Conservation (phyloP, 2,888 invertebrate genomes). For the Cataglyphis albicans region DNA sequence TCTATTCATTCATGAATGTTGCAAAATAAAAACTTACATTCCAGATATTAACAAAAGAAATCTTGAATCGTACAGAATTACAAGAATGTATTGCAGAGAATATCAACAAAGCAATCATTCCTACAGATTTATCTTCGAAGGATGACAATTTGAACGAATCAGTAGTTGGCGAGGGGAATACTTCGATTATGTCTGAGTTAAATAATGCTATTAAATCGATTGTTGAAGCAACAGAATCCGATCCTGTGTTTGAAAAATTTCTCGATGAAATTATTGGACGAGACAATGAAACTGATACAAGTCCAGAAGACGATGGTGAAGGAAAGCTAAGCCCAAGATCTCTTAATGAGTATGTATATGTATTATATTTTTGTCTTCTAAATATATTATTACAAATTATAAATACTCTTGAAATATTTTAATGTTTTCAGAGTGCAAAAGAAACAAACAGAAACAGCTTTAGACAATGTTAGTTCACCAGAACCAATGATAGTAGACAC, state of each 20-base stretch:
- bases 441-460: constrained; percentile 47
- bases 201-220: constrained; percentile 86
- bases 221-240: constrained; percentile 86
- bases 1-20: neutral
- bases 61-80: constrained; percentile 87
- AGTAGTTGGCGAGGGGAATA: constrained; percentile 76
- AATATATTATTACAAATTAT: neutral
- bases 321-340: constrained; percentile 49
- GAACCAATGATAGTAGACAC: constrained; percentile 49
- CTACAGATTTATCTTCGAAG: constrained; percentile 75
- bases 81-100: constrained; percentile 87
- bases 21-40: constrained; percentile 39
- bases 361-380: constrained; percentile 14
- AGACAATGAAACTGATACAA: constrained; percentile 77
- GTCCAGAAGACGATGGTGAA: constrained; percentile 80
- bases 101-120: constrained; percentile 86
- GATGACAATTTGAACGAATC: constrained; percentile 76
- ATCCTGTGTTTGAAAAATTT: constrained; percentile 87
- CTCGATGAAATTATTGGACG: constrained; percentile 85
- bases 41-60: constrained; percentile 86
- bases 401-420: neutral
- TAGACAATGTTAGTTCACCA: constrained; percentile 20
- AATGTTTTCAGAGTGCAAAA: constrained; percentile 40
- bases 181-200: constrained; percentile 84
- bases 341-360: constrained; percentile 23